Evolutionary conservation across 2,888 invertebrate genomes (phyloP).

Genomic region (Cantharis rufa): DNA sequence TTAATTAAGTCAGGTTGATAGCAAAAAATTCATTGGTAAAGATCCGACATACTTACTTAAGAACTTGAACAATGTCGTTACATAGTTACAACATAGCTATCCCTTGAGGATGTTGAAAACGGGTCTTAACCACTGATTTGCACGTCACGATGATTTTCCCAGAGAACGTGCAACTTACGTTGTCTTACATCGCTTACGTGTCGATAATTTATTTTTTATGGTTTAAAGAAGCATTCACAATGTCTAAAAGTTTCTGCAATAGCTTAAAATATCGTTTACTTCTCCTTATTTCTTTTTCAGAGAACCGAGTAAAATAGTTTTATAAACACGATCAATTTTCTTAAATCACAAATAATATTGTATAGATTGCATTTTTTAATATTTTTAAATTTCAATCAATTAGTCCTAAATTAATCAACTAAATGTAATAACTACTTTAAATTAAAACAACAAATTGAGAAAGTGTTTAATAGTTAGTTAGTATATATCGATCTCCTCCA

Average conservation of each 20-base stretch:
- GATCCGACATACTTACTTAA: neutral
- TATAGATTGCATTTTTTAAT: neutral
- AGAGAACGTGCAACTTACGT: constrained; percentile 10
- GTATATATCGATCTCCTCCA: neutral
- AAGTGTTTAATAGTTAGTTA: neutral
- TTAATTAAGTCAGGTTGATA: neutral
- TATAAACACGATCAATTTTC: neutral
- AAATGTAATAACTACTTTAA: neutral
- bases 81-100: neutral
- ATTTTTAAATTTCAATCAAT: neutral
- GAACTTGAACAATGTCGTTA: neutral
- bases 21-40: neutral
- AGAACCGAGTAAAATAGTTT: neutral
- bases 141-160: constrained; percentile 20
- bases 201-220: neutral
- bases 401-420: accelerated
- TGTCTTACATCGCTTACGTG: neutral
- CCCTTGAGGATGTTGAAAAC: constrained; percentile 14
- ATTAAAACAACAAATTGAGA: neutral
- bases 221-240: neutral
- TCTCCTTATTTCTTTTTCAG: neutral
- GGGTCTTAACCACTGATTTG: constrained; percentile 18
- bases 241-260: neutral
- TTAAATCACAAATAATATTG: neutral
- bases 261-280: neutral